These are phyloP conservation scores for Hirudinaria manillensis DNA, from an alignment of 2,888 invertebrate genomes.

Conservation along the genomic window DNA sequence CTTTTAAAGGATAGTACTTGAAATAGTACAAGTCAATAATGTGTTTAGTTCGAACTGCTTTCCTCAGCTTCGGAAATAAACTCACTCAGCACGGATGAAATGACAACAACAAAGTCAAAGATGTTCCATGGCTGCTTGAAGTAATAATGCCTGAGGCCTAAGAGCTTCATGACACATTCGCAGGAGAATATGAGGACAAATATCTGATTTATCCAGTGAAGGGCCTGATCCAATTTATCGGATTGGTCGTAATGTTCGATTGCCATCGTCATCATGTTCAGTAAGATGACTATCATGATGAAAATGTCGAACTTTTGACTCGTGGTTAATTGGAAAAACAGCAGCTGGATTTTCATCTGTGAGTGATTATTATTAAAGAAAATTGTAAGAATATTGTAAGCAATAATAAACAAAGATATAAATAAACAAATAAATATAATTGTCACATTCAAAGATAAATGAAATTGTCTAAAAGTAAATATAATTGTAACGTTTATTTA, in stretches of 20 bases:
- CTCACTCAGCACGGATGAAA: constrained; percentile 92
- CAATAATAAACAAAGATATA: too few species aligned
- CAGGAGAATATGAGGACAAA: constrained; percentile 97
- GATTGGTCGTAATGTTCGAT: constrained; percentile 90
- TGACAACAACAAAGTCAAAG: constrained; percentile 97
- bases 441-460: neutral
- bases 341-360: constrained; percentile 90
- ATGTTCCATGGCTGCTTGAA: constrained; percentile 99
- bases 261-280: constrained; percentile 98
- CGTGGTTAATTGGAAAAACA: constrained; percentile 93
- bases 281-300: constrained; percentile 95
- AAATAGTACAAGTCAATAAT: too few species aligned
- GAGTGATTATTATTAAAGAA: constrained; percentile 50
- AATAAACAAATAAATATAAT: neutral
- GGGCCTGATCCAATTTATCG: constrained; percentile 58
- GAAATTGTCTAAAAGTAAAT: too few species aligned
- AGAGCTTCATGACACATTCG: constrained; percentile 95
- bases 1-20: neutral
- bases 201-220: constrained; percentile 89
- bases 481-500: too few species aligned
- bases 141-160: constrained; percentile 94
- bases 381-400: neutral
- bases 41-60: neutral
- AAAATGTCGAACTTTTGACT: constrained; percentile 99
- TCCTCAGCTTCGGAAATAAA: neutral